These are phyloP conservation scores for Gryllus bimaculatus DNA, from an alignment of 1,140 invertebrate genomes.

Conservation along the genomic window DNA sequence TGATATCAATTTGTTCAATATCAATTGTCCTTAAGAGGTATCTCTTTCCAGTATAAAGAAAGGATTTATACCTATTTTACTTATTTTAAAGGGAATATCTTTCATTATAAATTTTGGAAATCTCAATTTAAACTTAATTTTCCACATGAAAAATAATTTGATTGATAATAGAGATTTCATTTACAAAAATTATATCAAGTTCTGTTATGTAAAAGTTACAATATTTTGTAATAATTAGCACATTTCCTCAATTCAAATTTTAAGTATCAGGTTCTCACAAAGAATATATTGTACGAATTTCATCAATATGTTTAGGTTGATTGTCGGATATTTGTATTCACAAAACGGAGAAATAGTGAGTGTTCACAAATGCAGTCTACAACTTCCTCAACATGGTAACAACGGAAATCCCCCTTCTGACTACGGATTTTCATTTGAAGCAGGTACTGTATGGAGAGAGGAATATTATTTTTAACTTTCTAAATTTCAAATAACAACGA, in stretches of 20 bases:
- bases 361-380: conserved; percentile 44
- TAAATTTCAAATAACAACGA: neutral
- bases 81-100: no score
- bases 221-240: neutral
- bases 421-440: conserved; percentile 50
- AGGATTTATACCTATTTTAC: no score
- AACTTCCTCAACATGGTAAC: conserved; percentile 54
- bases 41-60: no score
- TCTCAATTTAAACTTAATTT: neutral
- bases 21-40: no score
- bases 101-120: no score
- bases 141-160: neutral
- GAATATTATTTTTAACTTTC: neutral
- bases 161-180: neutral
- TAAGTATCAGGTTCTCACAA: no score
- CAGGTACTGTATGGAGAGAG: conserved; percentile 33
- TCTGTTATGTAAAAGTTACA: neutral
- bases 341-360: conserved; percentile 42
- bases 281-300: no score
- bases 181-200: neutral
- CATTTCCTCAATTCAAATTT: conserved; percentile 26
- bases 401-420: conserved; percentile 48
- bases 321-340: conserved; percentile 54
- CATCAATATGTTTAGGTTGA: conserved; percentile 39
- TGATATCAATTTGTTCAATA: no score